phyloP scores from a whole-genome alignment of 2,888 invertebrate genomes.

The Heteropelma amictum region DNA sequence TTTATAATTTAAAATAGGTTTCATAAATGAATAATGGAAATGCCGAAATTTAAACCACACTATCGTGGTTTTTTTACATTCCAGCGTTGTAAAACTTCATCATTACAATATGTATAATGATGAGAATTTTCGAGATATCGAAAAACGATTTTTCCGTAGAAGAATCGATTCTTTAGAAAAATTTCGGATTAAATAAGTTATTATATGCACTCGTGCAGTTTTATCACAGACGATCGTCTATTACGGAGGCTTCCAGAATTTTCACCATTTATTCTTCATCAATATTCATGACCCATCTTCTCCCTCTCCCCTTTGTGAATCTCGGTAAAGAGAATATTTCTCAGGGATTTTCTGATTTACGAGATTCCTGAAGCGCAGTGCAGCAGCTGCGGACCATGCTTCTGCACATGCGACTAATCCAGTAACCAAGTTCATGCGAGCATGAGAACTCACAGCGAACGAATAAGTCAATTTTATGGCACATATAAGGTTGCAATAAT shows the following conservation, averaged over 20 bases:
- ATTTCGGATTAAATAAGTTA: neutral
- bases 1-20: too few relatives aligned
- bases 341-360: constrained; percentile 5
- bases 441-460: constrained; percentile 1
- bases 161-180: too few relatives aligned
- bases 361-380: constrained; percentile 14
- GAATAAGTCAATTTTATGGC: constrained; percentile 27
- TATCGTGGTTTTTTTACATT: too few relatives aligned
- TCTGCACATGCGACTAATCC: constrained; percentile 18
- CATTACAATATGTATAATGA: too few relatives aligned
- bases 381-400: constrained; percentile 43
- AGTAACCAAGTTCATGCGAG: constrained; percentile 22
- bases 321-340: constrained; percentile 18
- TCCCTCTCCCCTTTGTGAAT: neutral
- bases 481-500: constrained; percentile 23
- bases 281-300: neutral
- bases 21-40: too few relatives aligned
- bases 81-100: too few relatives aligned
- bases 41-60: too few relatives aligned
- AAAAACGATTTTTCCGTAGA: too few relatives aligned
- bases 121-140: too few relatives aligned
- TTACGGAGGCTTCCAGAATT: neutral
- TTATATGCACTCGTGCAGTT: too few relatives aligned
- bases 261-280: neutral
- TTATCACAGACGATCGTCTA: neutral